Percentiles rank a stretch among this genome's conserved stretches.
phyloP scores from a whole-genome alignment of 2,797 vertebrate genomes.

The Gadopsis marmoratus region DNA sequence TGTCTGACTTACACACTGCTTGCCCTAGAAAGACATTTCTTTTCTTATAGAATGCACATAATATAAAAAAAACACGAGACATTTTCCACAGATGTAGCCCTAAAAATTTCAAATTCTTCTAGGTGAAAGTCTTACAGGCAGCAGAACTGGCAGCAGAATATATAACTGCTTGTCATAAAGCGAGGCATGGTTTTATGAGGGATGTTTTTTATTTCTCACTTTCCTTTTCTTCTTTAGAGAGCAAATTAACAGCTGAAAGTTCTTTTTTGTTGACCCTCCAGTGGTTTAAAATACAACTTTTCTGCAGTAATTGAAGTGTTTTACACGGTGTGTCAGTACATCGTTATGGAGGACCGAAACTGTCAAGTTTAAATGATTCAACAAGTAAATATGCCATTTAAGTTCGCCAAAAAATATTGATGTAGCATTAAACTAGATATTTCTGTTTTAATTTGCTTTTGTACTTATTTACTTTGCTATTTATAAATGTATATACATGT shows the following conservation, averaged over 20 bases:
- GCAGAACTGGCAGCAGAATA: constrained; percentile 1
- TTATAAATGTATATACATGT: too few relatives aligned
- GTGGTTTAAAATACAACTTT: neutral
- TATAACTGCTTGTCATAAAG: neutral
- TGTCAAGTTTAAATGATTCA: too few relatives aligned
- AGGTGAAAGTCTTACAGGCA: neutral
- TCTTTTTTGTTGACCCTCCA: neutral
- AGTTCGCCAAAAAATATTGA: too few relatives aligned
- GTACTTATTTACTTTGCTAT: too few relatives aligned
- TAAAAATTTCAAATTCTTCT: neutral
- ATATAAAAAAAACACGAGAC: neutral
- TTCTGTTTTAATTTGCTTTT: too few relatives aligned
- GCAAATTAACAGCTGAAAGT: constrained; percentile 19
- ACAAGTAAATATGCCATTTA: too few relatives aligned
- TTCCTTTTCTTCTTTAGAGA: neutral
- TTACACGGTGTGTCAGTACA: neutral
- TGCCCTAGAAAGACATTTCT: neutral
- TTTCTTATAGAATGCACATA: neutral
- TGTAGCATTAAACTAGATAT: too few relatives aligned
- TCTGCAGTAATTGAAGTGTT: neutral
- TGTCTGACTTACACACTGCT: neutral
- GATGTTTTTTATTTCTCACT: neutral
- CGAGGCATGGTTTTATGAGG: neutral
- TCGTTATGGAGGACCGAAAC: neutral
- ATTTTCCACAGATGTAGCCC: neutral